Evolutionary conservation across 2,888 invertebrate species (phyloP).

Genomic region (Campoletis raptor): DNA sequence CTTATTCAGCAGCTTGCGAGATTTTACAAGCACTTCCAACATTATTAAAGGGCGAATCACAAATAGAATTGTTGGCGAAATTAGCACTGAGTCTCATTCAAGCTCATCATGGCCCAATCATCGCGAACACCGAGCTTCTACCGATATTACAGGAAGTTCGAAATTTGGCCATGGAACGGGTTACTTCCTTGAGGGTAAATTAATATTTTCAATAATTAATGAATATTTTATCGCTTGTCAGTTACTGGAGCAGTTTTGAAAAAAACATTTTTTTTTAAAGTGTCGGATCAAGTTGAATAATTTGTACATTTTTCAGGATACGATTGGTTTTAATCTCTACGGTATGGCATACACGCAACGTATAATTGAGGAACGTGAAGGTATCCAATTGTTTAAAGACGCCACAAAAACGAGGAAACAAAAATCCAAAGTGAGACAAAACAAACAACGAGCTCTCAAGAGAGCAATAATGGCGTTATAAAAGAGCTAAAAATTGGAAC

Average conservation of each 20-base stretch:
- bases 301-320: constrained; percentile 87
- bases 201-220: constrained; percentile 1
- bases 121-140: constrained; percentile 89
- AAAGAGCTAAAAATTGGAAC: constrained; percentile 51
- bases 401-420: constrained; percentile 88
- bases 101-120: constrained; percentile 92
- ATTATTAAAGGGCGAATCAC: constrained; percentile 89
- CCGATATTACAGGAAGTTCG: constrained; percentile 89
- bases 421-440: constrained; percentile 88
- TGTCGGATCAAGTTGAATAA: background rate
- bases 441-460: constrained; percentile 88
- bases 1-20: constrained; percentile 93
- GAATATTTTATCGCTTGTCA: background rate
- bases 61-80: constrained; percentile 92
- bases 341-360: constrained; percentile 92
- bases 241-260: background rate
- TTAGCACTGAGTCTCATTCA: constrained; percentile 91
- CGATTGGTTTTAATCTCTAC: constrained; percentile 94
- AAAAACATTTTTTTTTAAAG: background rate
- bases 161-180: constrained; percentile 86
- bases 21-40: constrained; percentile 90
- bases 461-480: constrained; percentile 86
- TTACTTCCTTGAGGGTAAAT: constrained; percentile 88
- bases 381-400: constrained; percentile 92
- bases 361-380: constrained; percentile 91